Base-by-base conservation (phyloP, 2,888 invertebrate species). In the Lasioglossum marginatum region DNA sequence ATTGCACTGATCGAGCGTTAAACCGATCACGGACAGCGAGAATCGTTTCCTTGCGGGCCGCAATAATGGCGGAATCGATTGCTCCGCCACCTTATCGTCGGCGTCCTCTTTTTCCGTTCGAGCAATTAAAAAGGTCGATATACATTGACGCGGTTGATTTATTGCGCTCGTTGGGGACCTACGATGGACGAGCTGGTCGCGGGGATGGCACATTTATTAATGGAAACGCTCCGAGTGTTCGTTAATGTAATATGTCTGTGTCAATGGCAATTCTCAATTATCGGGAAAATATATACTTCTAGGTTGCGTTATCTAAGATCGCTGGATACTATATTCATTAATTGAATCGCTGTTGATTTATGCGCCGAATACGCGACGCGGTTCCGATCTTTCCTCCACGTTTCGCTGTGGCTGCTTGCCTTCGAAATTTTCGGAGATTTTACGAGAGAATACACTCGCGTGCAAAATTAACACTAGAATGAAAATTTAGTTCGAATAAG, bases 1-100 rank as follows among this genome's bases (percentile, higher is more conserved):
- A 91, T 91, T 89, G 91, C 87, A 79, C 83, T 82, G 88, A 90
- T 92, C 92, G 88, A 90, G 88, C 91, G 88, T 91, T 90, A 89
- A 92, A 92, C 60, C 87, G 74, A 80, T 77, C 73, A 77, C 83
- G 48, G 60, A 77, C 77, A 79, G 73, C 31, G 68, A 52, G 76
- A 78, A 82, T 82, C 82, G 68, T 27, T 79, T 87, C 84, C 87
- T 87, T 79, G 45, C 68, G 68, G 63, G 68, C 70, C 66, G 34
- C 70, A 57, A 71, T 40, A 79, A 57, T 70, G 73, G 63, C 19
- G 66, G 73, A 66, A 52, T 77, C 78, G 23, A 68, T 68, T 40
- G 68, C 37, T 52, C 68, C 66, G 70, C 73, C 66, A 75, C 81
- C 84, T 88, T 77, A 80, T 79, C 84, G 82, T 68, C 68, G 79